phyloP scores from a whole-genome alignment of 1,140 invertebrate species.

The Semibalanus balanoides region DNA sequence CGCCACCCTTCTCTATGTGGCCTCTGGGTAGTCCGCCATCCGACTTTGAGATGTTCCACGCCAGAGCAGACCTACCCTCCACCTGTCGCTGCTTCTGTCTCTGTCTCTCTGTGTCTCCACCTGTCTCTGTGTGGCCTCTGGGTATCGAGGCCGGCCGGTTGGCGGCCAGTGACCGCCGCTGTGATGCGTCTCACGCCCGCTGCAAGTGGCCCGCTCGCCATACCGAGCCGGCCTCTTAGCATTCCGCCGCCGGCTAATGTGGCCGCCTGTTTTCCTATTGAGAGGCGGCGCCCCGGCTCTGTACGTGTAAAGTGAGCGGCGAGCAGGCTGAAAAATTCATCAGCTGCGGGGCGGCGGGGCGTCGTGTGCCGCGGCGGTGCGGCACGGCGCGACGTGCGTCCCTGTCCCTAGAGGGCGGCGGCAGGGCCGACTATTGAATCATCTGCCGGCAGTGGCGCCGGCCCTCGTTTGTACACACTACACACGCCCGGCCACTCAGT shows the following conservation, averaged over 20 bases:
- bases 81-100: no score
- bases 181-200: neutral
- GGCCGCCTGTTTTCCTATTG: neutral
- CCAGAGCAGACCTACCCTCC: no score
- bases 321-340: neutral
- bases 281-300: neutral
- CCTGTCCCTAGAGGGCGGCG: neutral
- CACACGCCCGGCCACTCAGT: no score
- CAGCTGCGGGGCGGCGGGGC: no score
- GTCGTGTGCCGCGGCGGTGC: neutral
- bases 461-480: no score
- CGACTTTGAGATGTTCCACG: no score
- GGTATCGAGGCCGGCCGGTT: no score
- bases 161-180: neutral
- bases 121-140: no score
- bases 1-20: no score
- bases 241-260: neutral
- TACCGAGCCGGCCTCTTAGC: neutral
- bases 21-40: no score
- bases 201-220: neutral
- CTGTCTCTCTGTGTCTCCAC: no score
- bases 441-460: no score
- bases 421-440: neutral
- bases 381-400: neutral
- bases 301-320: neutral